Evolutionary conservation across 2,797 vertebrate genomes (phyloP).

Genomic region (Megalops cyprinoides): DNA sequence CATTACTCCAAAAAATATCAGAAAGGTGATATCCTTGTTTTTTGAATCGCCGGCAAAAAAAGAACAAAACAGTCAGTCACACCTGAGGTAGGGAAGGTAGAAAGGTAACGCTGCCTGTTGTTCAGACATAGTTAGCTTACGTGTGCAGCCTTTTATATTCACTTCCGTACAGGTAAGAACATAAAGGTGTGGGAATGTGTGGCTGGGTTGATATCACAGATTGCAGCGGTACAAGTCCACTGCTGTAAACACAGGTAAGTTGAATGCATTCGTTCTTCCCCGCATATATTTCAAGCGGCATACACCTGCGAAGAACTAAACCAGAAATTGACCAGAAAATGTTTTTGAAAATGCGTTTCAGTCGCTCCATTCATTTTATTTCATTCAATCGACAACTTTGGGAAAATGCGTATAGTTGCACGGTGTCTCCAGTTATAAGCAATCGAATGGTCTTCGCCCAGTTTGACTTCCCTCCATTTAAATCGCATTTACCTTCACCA

Average conservation of each 20-base stretch:
- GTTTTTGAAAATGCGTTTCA: too few relatives aligned
- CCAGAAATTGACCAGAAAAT: too few relatives aligned
- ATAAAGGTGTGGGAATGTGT: conserved; percentile 67
- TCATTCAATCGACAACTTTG: too few relatives aligned
- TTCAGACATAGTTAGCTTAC: conserved; percentile 58
- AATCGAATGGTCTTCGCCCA: too few relatives aligned
- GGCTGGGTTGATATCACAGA: conserved; percentile 42
- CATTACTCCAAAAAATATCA: background rate
- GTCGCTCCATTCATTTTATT: too few relatives aligned
- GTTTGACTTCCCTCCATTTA: too few relatives aligned
- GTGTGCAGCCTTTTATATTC: conserved; percentile 68
- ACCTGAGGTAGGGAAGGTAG: conserved; percentile 68
- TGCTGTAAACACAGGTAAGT: background rate
- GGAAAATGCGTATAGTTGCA: too few relatives aligned
- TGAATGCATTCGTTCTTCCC: background rate
- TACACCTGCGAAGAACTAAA: background rate
- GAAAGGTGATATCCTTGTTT: conserved; percentile 1
- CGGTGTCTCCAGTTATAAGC: too few relatives aligned
- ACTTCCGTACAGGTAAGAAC: conserved; percentile 91
- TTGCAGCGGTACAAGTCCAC: background rate
- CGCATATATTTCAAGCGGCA: background rate
- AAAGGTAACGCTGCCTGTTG: conserved; percentile 37
- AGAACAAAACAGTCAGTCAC: conserved; percentile 38
- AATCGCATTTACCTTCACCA: too few relatives aligned
- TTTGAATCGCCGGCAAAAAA: background rate